A percentile compares a stretch with the other conserved stretches of the same genome.
Evolutionary conservation across 2,888 invertebrate genomes (phyloP).

Genomic region (Eupithecia subumbrata): DNA sequence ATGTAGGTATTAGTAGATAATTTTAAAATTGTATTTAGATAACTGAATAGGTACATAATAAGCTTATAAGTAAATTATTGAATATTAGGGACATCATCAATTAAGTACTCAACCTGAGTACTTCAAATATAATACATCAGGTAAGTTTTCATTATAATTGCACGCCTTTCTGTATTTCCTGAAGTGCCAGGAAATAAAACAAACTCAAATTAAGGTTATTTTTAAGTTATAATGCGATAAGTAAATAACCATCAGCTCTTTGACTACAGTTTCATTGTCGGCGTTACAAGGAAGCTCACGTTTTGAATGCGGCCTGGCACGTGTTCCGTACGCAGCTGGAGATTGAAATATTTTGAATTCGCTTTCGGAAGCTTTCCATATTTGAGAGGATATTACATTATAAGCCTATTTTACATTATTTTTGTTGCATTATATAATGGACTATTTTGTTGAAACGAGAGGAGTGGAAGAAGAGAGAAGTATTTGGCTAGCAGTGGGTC

Average conservation of each 20-base stretch:
- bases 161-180: neutral
- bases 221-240: neutral
- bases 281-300: slow-evolving; percentile 34
- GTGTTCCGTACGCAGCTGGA: slow-evolving; percentile 37
- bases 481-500: too few relatives aligned
- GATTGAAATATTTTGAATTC: slow-evolving; percentile 42
- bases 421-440: too few relatives aligned
- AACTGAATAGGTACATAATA: neutral
- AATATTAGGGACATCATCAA: neutral
- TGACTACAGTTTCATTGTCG: slow-evolving; percentile 27
- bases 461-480: too few relatives aligned
- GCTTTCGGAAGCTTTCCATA: slow-evolving; percentile 23
- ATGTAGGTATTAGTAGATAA: neutral
- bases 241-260: slow-evolving; percentile 14
- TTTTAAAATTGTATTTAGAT: neutral
- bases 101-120: neutral
- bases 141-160: neutral
- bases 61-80: neutral
- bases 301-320: slow-evolving; percentile 36
- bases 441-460: too few relatives aligned
- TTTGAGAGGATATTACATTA: neutral
- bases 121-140: neutral
- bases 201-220: neutral
- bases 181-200: neutral
- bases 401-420: neutral